Percentiles rank a stretch among this genome's conserved stretches.
Conservation (phyloP, 2,888 invertebrate species). For the Acrobasis suavella region DNA sequence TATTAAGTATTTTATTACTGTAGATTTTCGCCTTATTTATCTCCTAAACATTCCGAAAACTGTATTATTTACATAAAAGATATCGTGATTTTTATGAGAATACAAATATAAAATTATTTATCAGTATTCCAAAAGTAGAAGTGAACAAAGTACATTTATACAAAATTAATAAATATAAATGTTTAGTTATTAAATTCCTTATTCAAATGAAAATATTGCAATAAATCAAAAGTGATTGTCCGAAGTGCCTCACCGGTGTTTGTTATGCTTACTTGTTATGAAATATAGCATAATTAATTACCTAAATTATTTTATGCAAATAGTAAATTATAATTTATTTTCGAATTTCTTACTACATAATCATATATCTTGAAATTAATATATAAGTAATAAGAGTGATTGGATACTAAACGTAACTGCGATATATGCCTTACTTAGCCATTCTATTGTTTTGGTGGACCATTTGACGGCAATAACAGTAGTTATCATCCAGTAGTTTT, state of each 20-base stretch:
- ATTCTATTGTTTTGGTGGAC: constrained; percentile 38
- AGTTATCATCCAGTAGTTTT: background rate
- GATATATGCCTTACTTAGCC: constrained; percentile 47
- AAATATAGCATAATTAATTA: constrained; percentile 31
- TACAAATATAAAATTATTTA: constrained; percentile 23
- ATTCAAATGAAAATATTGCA: constrained; percentile 12
- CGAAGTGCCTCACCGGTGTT: constrained; percentile 30
- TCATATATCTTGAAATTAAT: constrained; percentile 19
- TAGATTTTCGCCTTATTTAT: constrained; percentile 49
- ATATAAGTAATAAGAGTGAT: constrained; percentile 24
- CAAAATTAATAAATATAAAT: constrained; percentile 8
- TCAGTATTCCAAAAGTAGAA: constrained; percentile 30
- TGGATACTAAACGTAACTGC: constrained; percentile 40
- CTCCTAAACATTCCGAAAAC: constrained; percentile 63
- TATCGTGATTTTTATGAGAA: constrained; percentile 17
- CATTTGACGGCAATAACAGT: constrained; percentile 43
- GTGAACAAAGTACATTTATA: constrained; percentile 2
- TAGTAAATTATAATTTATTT: constrained; percentile 30
- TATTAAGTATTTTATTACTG: constrained; percentile 48
- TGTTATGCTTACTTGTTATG: constrained; percentile 25
- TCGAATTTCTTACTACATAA: constrained; percentile 18
- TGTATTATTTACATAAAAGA: constrained; percentile 32
- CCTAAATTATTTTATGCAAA: constrained; percentile 29
- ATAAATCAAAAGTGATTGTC: constrained; percentile 28
- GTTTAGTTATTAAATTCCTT: background rate